A percentile compares a stretch with the other conserved stretches of the same genome.
Conservation (phyloP, 2,797 vertebrate genomes). For the Melanotaenia boesemani region DNA sequence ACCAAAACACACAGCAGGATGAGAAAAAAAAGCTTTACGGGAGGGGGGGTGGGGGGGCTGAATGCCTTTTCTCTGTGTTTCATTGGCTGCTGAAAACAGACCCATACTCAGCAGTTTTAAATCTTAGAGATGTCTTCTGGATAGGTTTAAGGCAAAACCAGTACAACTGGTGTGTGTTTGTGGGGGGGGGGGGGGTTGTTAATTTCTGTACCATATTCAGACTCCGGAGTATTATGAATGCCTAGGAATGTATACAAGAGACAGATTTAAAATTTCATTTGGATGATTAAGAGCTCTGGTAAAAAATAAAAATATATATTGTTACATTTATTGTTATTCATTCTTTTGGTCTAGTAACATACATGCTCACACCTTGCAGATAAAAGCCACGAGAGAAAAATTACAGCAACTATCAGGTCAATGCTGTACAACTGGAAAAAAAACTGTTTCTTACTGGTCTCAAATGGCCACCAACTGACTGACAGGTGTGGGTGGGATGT, state of each 20-base stretch:
- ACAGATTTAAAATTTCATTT: constrained; percentile 35
- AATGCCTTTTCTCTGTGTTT: constrained; percentile 43
- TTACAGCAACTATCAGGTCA: constrained; percentile 79
- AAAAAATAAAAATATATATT: no score
- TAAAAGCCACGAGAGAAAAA: constrained; percentile 81
- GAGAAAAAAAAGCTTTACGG: constrained; percentile 44
- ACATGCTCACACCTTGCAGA: constrained; percentile 67
- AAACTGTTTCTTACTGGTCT: constrained; percentile 52
- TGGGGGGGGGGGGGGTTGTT: constrained; percentile 12
- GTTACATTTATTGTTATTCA: no score
- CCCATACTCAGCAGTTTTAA: constrained; percentile 59
- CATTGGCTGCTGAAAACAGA: constrained; percentile 60
- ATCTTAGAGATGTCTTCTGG: constrained; percentile 54
- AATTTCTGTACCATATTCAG: constrained; percentile 30
- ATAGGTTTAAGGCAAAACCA: constrained; percentile 59
- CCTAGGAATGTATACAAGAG: constrained; percentile 38
- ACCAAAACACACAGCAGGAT: constrained; percentile 24
- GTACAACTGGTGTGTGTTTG: constrained; percentile 3
- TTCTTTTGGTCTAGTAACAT: constrained; percentile 70
- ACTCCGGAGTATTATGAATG: constrained; percentile 20
- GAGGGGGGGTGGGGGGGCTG: constrained; percentile 41
- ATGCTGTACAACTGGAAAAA: constrained; percentile 48
- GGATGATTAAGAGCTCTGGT: constrained; percentile 47
- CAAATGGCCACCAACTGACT: constrained; percentile 62
- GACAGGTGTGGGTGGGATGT: constrained; percentile 69